Evolutionary conservation across 1,140 invertebrate species (phyloP), one percentile per base, ranked within the genome.

Genomic region (Uloborus diversus): DNA sequence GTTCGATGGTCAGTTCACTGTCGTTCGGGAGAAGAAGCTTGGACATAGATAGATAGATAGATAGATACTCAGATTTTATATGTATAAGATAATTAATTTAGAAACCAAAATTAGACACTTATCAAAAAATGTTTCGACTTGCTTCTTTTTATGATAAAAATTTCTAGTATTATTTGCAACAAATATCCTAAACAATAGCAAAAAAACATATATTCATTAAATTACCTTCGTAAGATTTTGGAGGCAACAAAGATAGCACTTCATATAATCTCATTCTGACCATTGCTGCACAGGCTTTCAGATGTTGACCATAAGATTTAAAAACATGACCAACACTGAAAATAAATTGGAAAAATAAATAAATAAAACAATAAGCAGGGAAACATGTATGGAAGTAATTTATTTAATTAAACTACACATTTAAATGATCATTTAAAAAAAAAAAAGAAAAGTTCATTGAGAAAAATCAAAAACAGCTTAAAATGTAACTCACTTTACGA

Each of bases 221-320:
- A 13, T 80, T 89, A 91, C 93, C 90, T 90, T 96, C 94, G 86
- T 94, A 93, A 2, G 91, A 92, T 84, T 94, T 92, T 13, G 94
- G 90, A 14, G 95, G 94, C 32, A 99, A 87, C 25, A 96, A 88
- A 2, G 92, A 89, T 11, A 98, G 89, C 7, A 95, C 94, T 88
- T 97, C 94, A 87, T 97, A 98, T 11, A 99, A 88, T 30, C 97
- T 89, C 68, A 98, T 88, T 59, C 97, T 90, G 9, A 98, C 93
- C 90, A 97, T 93, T 1, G 96, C 96, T 35, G 94, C 92, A 27
- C 95, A 93, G 7, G 96, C 96, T 87, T 98, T 98, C 59, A 99
- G 88, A 83, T 96, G 93, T 73, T 96, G 94, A 1, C 96, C 96
- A 88, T 97, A 97, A 85, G 92, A 92, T 88, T 97, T 98, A 9